Evolutionary conservation across 2,888 invertebrate species (phyloP).

Genomic region (Neoaliturus tenellus): DNA sequence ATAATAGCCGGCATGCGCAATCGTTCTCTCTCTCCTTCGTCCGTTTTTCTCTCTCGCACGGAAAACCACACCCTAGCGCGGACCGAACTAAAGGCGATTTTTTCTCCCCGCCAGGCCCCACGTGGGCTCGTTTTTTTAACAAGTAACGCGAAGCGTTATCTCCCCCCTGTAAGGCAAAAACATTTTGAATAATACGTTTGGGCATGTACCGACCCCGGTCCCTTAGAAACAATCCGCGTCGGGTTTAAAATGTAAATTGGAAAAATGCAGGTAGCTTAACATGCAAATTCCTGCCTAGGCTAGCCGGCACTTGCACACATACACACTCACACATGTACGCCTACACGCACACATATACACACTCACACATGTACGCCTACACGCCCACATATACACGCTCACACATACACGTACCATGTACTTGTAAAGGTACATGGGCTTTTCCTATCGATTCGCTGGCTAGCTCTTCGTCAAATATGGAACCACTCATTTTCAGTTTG

Average conservation of each 20-base stretch:
- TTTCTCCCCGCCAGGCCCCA: constrained; percentile 49
- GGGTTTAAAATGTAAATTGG: constrained; percentile 57
- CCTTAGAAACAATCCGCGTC: constrained; percentile 53
- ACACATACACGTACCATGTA: neutral
- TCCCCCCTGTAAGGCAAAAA: constrained; percentile 59
- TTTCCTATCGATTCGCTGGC: neutral
- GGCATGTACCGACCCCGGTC: constrained; percentile 53
- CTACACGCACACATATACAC: neutral
- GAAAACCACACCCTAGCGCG: constrained; percentile 54
- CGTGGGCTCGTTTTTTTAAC: constrained; percentile 54
- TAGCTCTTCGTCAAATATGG: neutral
- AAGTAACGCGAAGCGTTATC: constrained; percentile 56
- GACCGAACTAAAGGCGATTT: constrained; percentile 53
- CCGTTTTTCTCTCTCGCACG: constrained; percentile 47
- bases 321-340: neutral
- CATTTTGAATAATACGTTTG: constrained; percentile 61
- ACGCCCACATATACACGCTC: neutral
- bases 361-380: neutral
- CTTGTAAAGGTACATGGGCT: neutral
- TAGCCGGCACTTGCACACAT: neutral
- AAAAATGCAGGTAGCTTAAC: constrained; percentile 52
- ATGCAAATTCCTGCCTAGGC: constrained; percentile 34
- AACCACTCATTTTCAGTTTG: too few relatives aligned
- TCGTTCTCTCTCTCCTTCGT: constrained; percentile 39
- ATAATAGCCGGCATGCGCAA: constrained; percentile 58